Evolutionary conservation across 2,113 vertebrate genomes (phyloP).

Genomic region (Turdus rufiventris): DNA sequence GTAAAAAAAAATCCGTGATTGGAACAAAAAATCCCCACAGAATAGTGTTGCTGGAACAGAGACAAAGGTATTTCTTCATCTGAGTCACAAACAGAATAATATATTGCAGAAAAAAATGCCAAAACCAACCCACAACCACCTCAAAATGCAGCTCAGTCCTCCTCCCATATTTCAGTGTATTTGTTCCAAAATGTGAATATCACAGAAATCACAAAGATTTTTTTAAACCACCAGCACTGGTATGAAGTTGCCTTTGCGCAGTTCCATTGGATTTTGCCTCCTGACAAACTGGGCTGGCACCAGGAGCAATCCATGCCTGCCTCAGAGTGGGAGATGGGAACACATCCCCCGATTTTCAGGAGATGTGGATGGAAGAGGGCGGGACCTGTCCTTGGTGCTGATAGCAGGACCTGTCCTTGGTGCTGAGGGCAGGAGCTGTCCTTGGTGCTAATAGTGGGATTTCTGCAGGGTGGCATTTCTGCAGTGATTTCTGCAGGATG

Average conservation of each 20-base stretch:
- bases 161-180: not conserved
- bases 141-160: not conserved
- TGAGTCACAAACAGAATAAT: not conserved
- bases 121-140: not conserved
- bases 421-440: not conserved
- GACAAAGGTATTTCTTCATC: slow-evolving; percentile 13
- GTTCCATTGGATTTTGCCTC: not conserved
- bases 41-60: not conserved
- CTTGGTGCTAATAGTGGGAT: not conserved
- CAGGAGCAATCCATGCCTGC: not conserved
- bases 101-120: not conserved
- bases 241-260: not conserved
- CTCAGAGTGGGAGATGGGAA: not conserved
- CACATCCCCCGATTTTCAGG: not conserved
- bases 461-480: not conserved
- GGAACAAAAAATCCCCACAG: not conserved
- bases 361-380: not conserved
- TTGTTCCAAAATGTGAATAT: not conserved
- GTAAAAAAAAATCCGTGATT: not conserved
- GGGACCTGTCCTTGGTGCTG: not conserved
- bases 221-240: not conserved
- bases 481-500: not conserved
- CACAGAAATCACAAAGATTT: not conserved
- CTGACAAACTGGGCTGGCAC: not conserved
- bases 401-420: too few species aligned